phyloP scores from a whole-genome alignment of 2,797 vertebrate genomes.

The Chaetodon trifasciatus region DNA sequence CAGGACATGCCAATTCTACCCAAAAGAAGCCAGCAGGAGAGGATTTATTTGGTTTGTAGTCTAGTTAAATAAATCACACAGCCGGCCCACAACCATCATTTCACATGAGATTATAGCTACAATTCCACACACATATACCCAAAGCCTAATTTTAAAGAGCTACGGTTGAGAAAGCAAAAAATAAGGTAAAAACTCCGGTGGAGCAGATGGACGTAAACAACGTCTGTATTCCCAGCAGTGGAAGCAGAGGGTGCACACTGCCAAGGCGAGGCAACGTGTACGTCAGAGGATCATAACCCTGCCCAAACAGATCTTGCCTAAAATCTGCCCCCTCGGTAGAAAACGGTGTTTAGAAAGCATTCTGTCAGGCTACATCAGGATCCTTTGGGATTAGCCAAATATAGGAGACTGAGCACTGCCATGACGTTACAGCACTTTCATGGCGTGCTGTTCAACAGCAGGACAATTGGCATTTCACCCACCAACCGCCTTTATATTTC shows the following conservation, averaged over 20 bases:
- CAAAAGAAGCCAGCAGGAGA: conserved; percentile 25
- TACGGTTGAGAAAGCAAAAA: conserved; percentile 11
- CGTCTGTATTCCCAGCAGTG: conserved; percentile 37
- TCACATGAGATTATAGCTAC: conserved; percentile 41
- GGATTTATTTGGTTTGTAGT: conserved; percentile 50
- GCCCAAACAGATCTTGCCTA: conserved; percentile 16
- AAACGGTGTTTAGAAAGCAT: conserved; percentile 36
- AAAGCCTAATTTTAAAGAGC: conserved; percentile 30
- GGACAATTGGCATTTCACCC: conserved; percentile 23
- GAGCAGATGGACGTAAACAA: conserved; percentile 56
- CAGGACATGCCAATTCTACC: conserved; percentile 3
- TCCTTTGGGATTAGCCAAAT: conserved; percentile 23
- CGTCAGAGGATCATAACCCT: conserved; percentile 29
- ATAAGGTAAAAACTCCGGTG: conserved; percentile 2
- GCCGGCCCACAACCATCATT: conserved; percentile 28
- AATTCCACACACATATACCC: conserved; percentile 27
- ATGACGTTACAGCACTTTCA: not conserved
- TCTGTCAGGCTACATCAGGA: conserved; percentile 28
- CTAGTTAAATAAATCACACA: conserved; percentile 42
- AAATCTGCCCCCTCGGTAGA: conserved; percentile 47
- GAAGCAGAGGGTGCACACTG: conserved; percentile 20
- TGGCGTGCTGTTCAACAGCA: conserved; percentile 14
- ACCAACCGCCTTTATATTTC: not conserved
- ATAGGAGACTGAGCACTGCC: conserved; percentile 16
- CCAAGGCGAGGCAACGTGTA: conserved; percentile 27